A percentile compares a stretch with the other conserved stretches of the same genome.
Conservation (phyloP, 2,888 invertebrate species). For the Hermaeophaga mercurialis region DNA sequence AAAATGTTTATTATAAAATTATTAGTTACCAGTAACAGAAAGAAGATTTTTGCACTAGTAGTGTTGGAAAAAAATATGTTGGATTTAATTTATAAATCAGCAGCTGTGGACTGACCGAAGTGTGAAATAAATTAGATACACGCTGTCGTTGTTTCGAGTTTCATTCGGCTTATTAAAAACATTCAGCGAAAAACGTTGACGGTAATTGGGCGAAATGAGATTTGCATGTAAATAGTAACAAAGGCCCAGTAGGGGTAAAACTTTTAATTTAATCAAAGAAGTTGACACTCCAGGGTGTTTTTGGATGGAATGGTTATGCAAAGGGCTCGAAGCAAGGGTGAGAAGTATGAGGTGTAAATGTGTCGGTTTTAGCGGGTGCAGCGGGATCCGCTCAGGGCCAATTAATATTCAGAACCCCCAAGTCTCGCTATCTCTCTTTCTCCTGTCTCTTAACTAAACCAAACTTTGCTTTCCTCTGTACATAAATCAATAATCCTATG, state of each 20-base stretch:
- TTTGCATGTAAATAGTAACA: slow-evolving; percentile 57
- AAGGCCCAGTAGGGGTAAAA: slow-evolving; percentile 52
- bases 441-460: slow-evolving; percentile 28
- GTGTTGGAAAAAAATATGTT: not conserved
- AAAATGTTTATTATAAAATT: too few species aligned
- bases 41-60: too few species aligned
- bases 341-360: slow-evolving; percentile 57
- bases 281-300: slow-evolving; percentile 58
- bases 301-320: slow-evolving; percentile 52
- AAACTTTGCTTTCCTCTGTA: slow-evolving; percentile 26
- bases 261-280: slow-evolving; percentile 62
- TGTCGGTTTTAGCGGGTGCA: slow-evolving; percentile 54
- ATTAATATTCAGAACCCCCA: slow-evolving; percentile 53
- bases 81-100: too few species aligned
- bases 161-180: slow-evolving; percentile 19
- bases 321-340: slow-evolving; percentile 41
- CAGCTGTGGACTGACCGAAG: too few species aligned
- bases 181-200: slow-evolving; percentile 21
- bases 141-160: slow-evolving; percentile 2
- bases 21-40: too few species aligned
- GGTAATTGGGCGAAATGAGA: slow-evolving; percentile 55
- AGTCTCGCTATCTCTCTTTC: slow-evolving; percentile 19
- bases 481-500: slow-evolving; percentile 36
- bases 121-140: not conserved
- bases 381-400: slow-evolving; percentile 51